A percentile compares a stretch with the other conserved stretches of the same genome.
phyloP scores from a whole-genome alignment of 2,888 invertebrate species.

The Dasysyrphus albostriatus region DNA sequence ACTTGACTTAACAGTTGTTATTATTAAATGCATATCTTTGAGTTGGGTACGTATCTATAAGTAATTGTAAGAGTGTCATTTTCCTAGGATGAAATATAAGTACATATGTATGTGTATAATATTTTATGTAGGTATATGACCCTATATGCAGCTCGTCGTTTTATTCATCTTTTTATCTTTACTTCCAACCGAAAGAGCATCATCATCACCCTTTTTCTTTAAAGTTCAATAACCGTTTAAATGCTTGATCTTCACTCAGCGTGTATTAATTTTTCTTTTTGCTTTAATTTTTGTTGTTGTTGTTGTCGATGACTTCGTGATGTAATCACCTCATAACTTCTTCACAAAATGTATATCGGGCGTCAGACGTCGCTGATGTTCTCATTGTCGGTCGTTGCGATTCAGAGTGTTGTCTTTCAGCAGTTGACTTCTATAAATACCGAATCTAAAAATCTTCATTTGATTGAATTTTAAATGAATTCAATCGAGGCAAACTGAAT shows the following conservation, averaged over 20 bases:
- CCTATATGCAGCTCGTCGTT: constrained; percentile 7
- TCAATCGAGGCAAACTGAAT: constrained; percentile 33
- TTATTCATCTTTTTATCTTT: constrained; percentile 23
- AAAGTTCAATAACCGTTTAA: constrained; percentile 70
- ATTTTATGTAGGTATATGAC: neutral
- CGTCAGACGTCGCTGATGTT: neutral
- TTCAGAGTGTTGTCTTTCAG: constrained; percentile 16
- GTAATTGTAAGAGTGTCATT: neutral
- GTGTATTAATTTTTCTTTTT: constrained; percentile 30
- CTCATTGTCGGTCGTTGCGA: constrained; percentile 2
- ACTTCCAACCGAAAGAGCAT: constrained; percentile 29
- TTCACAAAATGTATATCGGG: constrained; percentile 28
- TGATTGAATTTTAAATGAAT: constrained; percentile 65
- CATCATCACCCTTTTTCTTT: constrained; percentile 27
- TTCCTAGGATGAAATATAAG: neutral
- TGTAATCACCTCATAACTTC: constrained; percentile 66
- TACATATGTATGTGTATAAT: neutral
- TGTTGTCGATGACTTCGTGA: constrained; percentile 58
- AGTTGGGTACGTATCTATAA: neutral
- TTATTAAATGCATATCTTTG: neutral
- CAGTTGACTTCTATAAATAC: constrained; percentile 58
- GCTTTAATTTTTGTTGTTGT: constrained; percentile 12
- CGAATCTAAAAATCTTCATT: constrained; percentile 60
- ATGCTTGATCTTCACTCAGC: constrained; percentile 58
- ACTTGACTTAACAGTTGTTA: neutral